Conservation (phyloP, 64 coral and sea anemone genomes). For the Stichodactyla helianthus region DNA sequence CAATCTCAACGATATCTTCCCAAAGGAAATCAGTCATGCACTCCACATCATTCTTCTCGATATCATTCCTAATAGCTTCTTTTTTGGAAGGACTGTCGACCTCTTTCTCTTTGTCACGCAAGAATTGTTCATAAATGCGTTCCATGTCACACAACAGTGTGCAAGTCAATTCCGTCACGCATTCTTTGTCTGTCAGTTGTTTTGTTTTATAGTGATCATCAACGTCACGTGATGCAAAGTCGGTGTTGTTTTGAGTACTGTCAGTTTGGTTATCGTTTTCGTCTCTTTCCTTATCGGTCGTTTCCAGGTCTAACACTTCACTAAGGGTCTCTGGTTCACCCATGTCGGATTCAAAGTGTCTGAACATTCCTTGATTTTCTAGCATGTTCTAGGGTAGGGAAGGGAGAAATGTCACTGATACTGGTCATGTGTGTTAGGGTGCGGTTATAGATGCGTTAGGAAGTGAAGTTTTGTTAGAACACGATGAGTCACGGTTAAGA, state of each 20-base stretch:
- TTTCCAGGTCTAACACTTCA: conserved; percentile 12
- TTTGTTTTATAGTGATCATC: neutral
- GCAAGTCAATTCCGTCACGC: conserved; percentile 20
- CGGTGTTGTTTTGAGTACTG: neutral
- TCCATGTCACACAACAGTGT: conserved; percentile 36
- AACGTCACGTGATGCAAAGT: neutral
- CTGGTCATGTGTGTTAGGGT: neutral
- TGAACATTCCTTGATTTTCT: conserved; percentile 3
- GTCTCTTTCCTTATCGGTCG: neutral
- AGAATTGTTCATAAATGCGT: conserved; percentile 16
- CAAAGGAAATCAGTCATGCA: conserved; percentile 36
- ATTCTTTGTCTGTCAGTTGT: conserved; percentile 16
- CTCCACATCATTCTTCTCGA: neutral
- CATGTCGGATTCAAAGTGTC: conserved; percentile 1
- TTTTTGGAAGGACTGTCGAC: neutral
- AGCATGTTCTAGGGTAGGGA: conserved; percentile 10
- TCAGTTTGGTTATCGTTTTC: neutral
- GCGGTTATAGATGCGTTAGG: neutral
- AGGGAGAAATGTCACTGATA: conserved; percentile 13
- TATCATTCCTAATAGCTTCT: neutral
- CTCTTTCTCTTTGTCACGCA: neutral
- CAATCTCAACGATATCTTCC: conserved; percentile 17
- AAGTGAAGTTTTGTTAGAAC: neutral
- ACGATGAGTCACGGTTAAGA: neutral
- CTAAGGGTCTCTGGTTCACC: conserved; percentile 2